phyloP scores from a whole-genome alignment of 2,797 vertebrate species.

The Tenualosa thibaudeaui region DNA sequence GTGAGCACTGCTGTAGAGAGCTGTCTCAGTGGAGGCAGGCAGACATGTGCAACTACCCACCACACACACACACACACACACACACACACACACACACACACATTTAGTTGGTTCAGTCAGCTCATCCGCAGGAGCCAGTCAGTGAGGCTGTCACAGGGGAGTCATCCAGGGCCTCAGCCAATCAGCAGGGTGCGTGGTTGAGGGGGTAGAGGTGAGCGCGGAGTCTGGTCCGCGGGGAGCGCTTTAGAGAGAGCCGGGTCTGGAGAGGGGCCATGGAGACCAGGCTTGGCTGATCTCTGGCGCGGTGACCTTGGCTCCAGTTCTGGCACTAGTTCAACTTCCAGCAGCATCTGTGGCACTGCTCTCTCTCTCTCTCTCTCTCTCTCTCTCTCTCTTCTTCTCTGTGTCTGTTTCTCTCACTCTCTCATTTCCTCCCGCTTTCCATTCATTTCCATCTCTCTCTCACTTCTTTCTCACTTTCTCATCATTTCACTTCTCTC shows the following conservation, averaged over 20 bases:
- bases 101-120: neutral
- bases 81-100: conserved; percentile 12
- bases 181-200: conserved; percentile 22
- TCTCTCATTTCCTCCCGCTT: neutral
- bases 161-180: conserved; percentile 53
- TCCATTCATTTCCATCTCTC: no score
- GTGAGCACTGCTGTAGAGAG: conserved; percentile 31
- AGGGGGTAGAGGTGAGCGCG: neutral
- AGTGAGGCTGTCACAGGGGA: neutral
- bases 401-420: neutral
- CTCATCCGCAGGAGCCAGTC: neutral
- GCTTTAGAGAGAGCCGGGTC: conserved; percentile 11
- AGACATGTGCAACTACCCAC: neutral
- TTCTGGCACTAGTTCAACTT: conserved; percentile 1
- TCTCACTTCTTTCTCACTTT: no score
- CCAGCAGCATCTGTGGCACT: neutral
- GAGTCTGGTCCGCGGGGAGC: neutral
- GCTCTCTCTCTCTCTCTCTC: neutral
- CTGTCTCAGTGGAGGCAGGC: conserved; percentile 31
- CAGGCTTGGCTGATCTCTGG: conserved; percentile 48
- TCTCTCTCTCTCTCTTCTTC: neutral
- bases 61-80: conserved; percentile 10
- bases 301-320: conserved; percentile 44
- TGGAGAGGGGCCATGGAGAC: conserved; percentile 31
- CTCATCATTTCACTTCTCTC: no score